These are phyloP conservation scores for Pandion haliaetus DNA, from an alignment of 2,113 vertebrate genomes.

Conservation along the genomic window DNA sequence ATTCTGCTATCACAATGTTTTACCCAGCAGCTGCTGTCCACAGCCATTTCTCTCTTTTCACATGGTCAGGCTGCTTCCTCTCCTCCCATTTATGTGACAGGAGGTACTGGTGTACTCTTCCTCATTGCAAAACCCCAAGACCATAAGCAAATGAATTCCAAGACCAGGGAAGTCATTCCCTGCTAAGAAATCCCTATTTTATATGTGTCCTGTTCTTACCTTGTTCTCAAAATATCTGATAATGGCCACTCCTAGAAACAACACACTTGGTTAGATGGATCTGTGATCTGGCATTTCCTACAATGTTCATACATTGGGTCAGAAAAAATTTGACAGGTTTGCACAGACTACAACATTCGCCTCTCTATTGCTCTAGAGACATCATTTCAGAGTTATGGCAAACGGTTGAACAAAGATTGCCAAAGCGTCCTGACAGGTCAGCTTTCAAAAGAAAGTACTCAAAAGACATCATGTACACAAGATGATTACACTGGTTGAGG, in stretches of 20 bases:
- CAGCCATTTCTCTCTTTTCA: not conserved
- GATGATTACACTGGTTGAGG: not conserved
- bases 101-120: not conserved
- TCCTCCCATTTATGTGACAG: not conserved
- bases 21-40: not conserved
- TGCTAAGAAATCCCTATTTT: not conserved
- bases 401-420: not conserved
- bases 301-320: not conserved
- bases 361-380: not conserved
- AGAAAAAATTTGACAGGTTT: not conserved
- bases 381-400: not conserved
- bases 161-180: not conserved
- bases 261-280: not conserved
- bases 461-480: not conserved
- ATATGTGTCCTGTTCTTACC: not conserved
- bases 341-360: not conserved
- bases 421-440: not conserved
- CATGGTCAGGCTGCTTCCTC: not conserved
- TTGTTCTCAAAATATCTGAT: not conserved
- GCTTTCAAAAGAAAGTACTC: not conserved
- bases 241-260: not conserved
- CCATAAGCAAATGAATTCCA: not conserved
- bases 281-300: not conserved
- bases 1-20: not conserved
- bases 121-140: not conserved